phyloP scores from a whole-genome alignment of 1,140 invertebrate genomes.

The Schlechtendalia chinensis region DNA sequence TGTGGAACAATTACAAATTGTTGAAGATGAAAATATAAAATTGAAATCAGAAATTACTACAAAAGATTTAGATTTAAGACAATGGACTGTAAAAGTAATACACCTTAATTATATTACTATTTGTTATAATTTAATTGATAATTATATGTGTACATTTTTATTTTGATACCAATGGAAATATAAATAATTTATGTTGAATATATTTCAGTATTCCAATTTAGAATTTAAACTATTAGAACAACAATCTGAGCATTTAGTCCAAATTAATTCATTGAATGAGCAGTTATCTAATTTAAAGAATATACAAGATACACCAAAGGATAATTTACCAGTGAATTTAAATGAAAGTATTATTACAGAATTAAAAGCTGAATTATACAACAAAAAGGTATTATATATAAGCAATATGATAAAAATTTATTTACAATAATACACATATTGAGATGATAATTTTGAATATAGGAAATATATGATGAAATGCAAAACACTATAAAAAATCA shows the following conservation, averaged over 20 bases:
- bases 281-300: not conserved
- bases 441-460: not conserved
- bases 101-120: not conserved
- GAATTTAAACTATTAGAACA: slow-evolving; percentile 39
- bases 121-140: too few relatives aligned
- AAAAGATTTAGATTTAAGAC: slow-evolving; percentile 44
- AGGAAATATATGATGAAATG: slow-evolving; percentile 38
- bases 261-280: slow-evolving; percentile 20
- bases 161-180: not conserved
- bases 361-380: slow-evolving; percentile 30
- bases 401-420: too few relatives aligned
- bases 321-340: slow-evolving; percentile 29
- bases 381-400: slow-evolving; percentile 18
- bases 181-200: not conserved
- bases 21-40: slow-evolving; percentile 33
- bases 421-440: not conserved
- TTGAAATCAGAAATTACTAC: slow-evolving; percentile 26
- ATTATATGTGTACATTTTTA: too few relatives aligned
- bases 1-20: slow-evolving; percentile 25
- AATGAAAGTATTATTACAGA: slow-evolving; percentile 43
- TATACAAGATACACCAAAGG: not conserved
- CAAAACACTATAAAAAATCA: slow-evolving; percentile 32
- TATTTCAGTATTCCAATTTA: slow-evolving; percentile 47
- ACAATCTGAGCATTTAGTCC: slow-evolving; percentile 27
- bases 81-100: slow-evolving; percentile 44